Evolutionary conservation across 2,888 invertebrate species (phyloP), one percentile per base, ranked within the genome.

Genomic region (Chamaedrilus cognettii): DNA sequence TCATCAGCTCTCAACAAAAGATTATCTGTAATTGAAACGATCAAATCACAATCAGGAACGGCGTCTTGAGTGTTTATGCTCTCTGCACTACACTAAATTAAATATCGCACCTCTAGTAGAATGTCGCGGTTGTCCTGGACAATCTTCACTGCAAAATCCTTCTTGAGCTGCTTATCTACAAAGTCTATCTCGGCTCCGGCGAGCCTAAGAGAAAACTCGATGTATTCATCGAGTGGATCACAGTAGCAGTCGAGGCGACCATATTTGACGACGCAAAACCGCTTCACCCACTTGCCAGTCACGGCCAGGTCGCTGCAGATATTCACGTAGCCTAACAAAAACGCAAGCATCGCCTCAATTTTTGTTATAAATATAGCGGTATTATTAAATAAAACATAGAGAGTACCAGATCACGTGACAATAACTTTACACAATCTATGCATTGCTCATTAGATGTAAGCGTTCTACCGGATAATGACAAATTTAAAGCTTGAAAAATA

Each of bases 221-320:
- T 57, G 55, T 64, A 57, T 11, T 64, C 64, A 55, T 64, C 64
- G 15, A 55, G 26, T 2, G 64, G 64, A n/a, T 64, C 64, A 19
- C 34, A 33, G 56, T 57, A 64, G 57, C 64, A 64, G 31, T 64
- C 64, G 23, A 64, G 57, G n/a, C 64, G 56, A 58, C 63, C 57
- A 30, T 67, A 35, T 30, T 64, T 67, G 50, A 67, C 67, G 3
- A 50, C 55, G 34, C 63, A 64, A 42, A 55, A 67, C 28, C 63
- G 34, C 63, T 51, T 57, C 15, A 58, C 63, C 67, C 67, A 67
- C 55, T 58, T 67, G 26, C 52, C 59, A 19, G n/a, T 57, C 23
- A 55, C 57, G 26, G 56, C 51, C 32, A 67, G 52, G 30, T 67
- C 67, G 42, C 67, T 67, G 59, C 49, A 51, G n/a, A 67, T 62